Percentiles rank a stretch among this genome's conserved stretches.
Evolutionary conservation across 2,888 invertebrate genomes (phyloP).

Genomic region (Apodemia hepburni): DNA sequence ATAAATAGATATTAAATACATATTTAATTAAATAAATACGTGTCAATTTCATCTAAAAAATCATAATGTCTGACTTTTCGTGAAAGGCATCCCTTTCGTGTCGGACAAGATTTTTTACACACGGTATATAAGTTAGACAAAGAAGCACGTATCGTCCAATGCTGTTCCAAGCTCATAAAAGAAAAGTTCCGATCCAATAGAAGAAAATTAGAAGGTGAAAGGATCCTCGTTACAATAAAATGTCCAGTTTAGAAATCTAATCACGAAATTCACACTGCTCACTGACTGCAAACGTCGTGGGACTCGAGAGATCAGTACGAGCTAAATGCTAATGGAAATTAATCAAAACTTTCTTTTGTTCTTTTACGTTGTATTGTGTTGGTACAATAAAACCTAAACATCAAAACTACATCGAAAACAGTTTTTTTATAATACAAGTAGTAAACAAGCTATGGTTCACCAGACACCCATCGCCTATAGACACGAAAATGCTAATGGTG

Average conservation of each 20-base stretch:
- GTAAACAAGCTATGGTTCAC: too few relatives aligned
- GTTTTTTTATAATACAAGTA: too few relatives aligned
- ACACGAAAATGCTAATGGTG: too few relatives aligned
- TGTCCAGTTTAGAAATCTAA: slow-evolving; percentile 1
- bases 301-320: not conserved
- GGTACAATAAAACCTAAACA: not conserved
- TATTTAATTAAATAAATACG: too few relatives aligned
- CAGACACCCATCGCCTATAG: too few relatives aligned
- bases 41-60: too few relatives aligned
- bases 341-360: slow-evolving; percentile 6
- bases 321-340: slow-evolving; percentile 1
- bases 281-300: slow-evolving; percentile 1
- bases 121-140: not conserved
- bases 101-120: too few relatives aligned
- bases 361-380: not conserved
- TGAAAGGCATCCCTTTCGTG: too few relatives aligned
- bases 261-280: slow-evolving; percentile 1
- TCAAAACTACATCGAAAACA: too few relatives aligned
- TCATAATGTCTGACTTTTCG: too few relatives aligned
- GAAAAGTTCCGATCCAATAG: not conserved
- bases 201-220: slow-evolving; percentile 1
- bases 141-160: not conserved
- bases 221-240: slow-evolving; percentile 5
- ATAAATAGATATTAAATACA: too few relatives aligned
- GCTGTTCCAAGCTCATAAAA: not conserved